Evolutionary conservation across 2,888 invertebrate genomes (phyloP), one percentile per base, ranked within the genome.

Genomic region (Mythimna albipuncta): DNA sequence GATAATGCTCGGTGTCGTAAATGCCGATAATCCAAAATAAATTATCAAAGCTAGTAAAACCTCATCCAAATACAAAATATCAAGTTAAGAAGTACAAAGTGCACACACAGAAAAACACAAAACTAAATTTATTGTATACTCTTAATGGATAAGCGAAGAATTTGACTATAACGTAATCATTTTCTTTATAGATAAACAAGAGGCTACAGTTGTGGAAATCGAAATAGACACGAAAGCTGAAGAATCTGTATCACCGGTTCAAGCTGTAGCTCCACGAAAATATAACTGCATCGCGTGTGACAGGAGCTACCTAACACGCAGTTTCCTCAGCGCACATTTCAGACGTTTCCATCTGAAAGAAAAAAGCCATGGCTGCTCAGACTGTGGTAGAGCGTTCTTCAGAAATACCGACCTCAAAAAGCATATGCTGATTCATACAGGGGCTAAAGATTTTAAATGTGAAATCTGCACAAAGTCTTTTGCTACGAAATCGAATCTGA

Each of bases 371-470:
- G 69, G 79, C 44, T 91, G 91, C 47, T 10, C 80, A 0, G 59
- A 83, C 5, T 91, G 91, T 32, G 85, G 85, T 2, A 88, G 58
- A 67, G 75, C 62, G 0, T 89, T 84, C 47, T 85, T 75, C 52
- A 76, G 64, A 6, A 87, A 89, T 44, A 85, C 86, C 10, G 90
- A 91, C 58, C 82, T 94, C 58, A 91, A 89, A 26, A 89, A 89
- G 3, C 96, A 96, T 77, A 88, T 91, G 88, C 85, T 94, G 10
- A 93, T 90, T 21, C 96, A 96, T 79, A 93, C 94, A 0, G 94
- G 92, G 0, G 88, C 89, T 1, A 95, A 93, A 77, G 92, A 94
- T 11, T 95, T 91, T 44, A 88, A 93, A 44, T 94, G 94, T 64
- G 87, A 89, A 32, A 69, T 92, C 2, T 95, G 95, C 61, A 81